A percentile compares a stretch with the other conserved stretches of the same genome.
Conservation (phyloP, 2,888 invertebrate genomes). For the Drosophila siamana region DNA sequence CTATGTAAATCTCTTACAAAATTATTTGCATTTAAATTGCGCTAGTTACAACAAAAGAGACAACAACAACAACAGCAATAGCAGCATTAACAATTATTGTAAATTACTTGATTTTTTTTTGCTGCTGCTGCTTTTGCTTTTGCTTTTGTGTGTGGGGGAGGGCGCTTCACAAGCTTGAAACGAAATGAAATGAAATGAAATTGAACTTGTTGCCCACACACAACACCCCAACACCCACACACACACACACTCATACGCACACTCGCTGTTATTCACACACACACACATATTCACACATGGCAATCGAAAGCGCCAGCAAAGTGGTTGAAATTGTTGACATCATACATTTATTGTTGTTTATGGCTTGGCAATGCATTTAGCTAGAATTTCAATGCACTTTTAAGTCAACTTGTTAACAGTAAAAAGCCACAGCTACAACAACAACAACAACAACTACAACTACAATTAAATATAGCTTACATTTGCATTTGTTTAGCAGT, state of each 20-base stretch:
- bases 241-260: background rate
- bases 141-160: constrained; percentile 13
- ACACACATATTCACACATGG: constrained; percentile 3
- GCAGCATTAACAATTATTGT: constrained; percentile 73
- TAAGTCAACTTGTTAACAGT: constrained; percentile 74
- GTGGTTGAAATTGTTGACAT: constrained; percentile 63
- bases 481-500: constrained; percentile 21
- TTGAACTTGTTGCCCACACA: constrained; percentile 75
- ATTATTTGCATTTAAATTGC: constrained; percentile 79
- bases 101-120: constrained; percentile 72
- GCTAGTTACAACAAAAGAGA: constrained; percentile 26
- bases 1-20: constrained; percentile 75
- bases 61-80: constrained; percentile 36
- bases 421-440: constrained; percentile 27
- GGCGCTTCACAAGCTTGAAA: constrained; percentile 28
- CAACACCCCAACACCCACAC: constrained; percentile 11
- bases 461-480: background rate
- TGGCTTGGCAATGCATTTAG: constrained; percentile 55
- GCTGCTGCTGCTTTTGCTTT: constrained; percentile 6
- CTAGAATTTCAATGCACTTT: constrained; percentile 73
- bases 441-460: background rate
- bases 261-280: background rate
- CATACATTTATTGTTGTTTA: constrained; percentile 66
- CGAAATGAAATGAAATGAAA: constrained; percentile 65
- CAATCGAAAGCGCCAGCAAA: constrained; percentile 29